Evolutionary conservation across 2,797 vertebrate genomes (phyloP), one percentile per base, ranked within the genome.

Genomic region (Pitangus sulphuratus): DNA sequence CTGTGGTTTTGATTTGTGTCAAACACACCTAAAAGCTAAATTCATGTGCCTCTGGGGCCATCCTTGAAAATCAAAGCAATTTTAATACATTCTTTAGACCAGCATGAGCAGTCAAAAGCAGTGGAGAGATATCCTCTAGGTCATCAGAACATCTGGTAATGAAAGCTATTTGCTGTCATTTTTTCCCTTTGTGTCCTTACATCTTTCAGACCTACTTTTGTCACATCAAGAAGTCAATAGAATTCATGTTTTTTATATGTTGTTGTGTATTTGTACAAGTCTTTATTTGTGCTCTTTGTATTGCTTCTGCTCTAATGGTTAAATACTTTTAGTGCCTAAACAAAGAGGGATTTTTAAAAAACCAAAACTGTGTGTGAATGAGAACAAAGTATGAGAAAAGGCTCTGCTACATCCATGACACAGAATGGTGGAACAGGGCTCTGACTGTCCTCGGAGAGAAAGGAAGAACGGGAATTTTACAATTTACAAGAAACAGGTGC

Each of bases 331-430:
- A 25, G 14, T 75, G 19, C 84, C 51, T 61, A 57, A 89, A 39
- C 4, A 19, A 88, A 64, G 31, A 57, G 13, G 6, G 8, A 22
- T 53, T 70, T 88, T 48, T 22, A 1, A 47, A 81, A 74, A 75
- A 20, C 7, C 7, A 35, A 33, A 78, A 33, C 16, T 47, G 9
- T 1, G 5, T 57, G n/a, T 48, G 19, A 56, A 31, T n/a, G 44
- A 72, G 8, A 50, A 20, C 10, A 14, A 56, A 79, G 9, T 61
- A 28, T 50, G 65, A 30, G 33, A 44, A 62, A 89, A 92, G 9
- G 22, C 50, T 89, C 4, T 72, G 47, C 57, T 78, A 6, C 11
- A 9, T 40, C 25, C 0, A 0, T 76, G 54, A 30, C 17, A 39
- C 9, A 12, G 14, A 57, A 30, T 4, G 1, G 8, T 42, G 45